Base-by-base conservation (phyloP, 2,888 invertebrate genomes). In the Rhogogaster chlorosoma region DNA sequence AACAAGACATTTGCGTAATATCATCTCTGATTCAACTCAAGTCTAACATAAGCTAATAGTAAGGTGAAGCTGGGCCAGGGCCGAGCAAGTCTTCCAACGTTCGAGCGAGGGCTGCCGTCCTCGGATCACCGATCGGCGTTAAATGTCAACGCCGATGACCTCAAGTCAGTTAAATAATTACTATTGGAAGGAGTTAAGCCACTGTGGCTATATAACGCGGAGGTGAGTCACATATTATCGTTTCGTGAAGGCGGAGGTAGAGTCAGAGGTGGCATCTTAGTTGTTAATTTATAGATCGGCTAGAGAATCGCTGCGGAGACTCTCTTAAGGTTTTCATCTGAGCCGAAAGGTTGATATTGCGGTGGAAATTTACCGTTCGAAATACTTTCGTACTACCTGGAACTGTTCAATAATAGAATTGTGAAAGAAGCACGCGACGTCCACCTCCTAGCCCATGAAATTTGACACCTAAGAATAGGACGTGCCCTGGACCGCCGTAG, bases 71-170 rank as follows among this genome's bases (percentile, higher is more conserved):
- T 53, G 80, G 80, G 80, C 61, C 80, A 80, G 80, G 80, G 80
- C 61, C 61, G 26, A 49, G 32, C 61, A 22, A 42, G 7, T 73
- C 49, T 61, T 49, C 53, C 61, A 57, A 77, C 84, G 36, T 53
- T 86, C 84, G 86, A 75, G 86, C 75, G 86, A 87, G 86, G 87
- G 89, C 90, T 53, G 77, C 77, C 77, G 77, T 77, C 77, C 77
- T 77, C 77, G 77, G 77, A 77, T 77, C 49, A 77, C 49, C 29
- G 29, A 77, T 80, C 38, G 6, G n/a, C 61, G 80, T 88, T 92
- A 92, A 92, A 92, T 90, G 92, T 92, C 92, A 92, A 88, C 91
- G 89, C 87, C 90, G 89, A 91, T 91, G 89, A 88, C 67, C 83
- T 85, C 87, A 88, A 86, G 86, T 89, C 89, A 88, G 87, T 89